phyloP scores from a whole-genome alignment of 2,113 vertebrate genomes.

The Zootoca vivipara region DNA sequence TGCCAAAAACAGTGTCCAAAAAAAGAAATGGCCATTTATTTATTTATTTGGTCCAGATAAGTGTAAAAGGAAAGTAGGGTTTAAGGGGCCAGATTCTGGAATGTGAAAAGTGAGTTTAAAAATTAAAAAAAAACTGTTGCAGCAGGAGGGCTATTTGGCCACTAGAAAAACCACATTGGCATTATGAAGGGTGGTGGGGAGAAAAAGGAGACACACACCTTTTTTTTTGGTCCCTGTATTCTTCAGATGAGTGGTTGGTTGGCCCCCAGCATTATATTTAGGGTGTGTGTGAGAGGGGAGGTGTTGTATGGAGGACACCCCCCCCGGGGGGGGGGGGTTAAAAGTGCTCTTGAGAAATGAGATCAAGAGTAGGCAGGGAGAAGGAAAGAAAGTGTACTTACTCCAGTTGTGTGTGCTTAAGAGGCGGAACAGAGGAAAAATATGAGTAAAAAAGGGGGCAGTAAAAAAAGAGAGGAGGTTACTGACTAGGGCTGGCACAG shows the following conservation, averaged over 20 bases:
- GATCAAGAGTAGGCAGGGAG: no score
- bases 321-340: not conserved
- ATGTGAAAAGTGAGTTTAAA: not conserved
- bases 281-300: no score
- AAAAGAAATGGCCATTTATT: not conserved
- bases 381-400: not conserved
- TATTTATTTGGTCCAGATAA: not conserved
- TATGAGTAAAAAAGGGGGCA: not conserved
- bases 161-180: not conserved
- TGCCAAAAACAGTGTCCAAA: not conserved
- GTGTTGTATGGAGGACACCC: no score
- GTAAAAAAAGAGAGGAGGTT: not conserved
- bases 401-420: not conserved
- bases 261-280: no score
- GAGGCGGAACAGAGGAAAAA: not conserved
- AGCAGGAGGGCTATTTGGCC: not conserved
- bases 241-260: not conserved
- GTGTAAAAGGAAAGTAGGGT: not conserved
- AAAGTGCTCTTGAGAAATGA: not conserved
- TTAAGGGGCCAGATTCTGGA: not conserved
- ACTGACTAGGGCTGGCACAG: no score
- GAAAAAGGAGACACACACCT: no score
- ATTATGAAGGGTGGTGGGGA: not conserved
- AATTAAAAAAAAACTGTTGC: not conserved
- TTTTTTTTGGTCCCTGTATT: not conserved